Evolutionary conservation across 2,888 invertebrate species (phyloP).

Genomic region (Portevinia maculata): DNA sequence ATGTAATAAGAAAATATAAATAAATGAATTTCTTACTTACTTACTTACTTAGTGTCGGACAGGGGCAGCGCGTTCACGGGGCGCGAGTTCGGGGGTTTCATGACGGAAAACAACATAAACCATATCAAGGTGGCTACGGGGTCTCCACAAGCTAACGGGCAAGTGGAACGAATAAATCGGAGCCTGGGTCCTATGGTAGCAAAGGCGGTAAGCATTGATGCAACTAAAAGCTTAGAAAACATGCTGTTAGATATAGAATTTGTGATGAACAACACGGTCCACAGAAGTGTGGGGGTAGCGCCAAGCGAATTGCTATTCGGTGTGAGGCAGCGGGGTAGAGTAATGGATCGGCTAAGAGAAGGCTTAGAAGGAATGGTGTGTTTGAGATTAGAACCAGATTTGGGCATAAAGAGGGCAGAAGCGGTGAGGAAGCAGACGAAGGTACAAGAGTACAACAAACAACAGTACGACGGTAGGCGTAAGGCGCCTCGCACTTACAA

Average conservation of each 20-base stretch:
- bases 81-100: not conserved
- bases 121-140: not conserved
- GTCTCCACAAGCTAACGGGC: not conserved
- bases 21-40: no score
- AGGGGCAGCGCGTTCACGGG: not conserved
- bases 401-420: not conserved
- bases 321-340: slow-evolving; percentile 3
- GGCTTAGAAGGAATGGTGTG: not conserved
- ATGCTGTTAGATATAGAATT: not conserved
- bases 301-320: not conserved
- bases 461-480: not conserved
- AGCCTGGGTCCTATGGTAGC: slow-evolving; percentile 9
- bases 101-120: not conserved
- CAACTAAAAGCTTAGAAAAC: not conserved
- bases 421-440: not conserved
- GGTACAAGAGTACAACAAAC: not conserved
- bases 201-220: not conserved
- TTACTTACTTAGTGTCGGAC: not conserved
- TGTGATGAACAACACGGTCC: slow-evolving; percentile 7
- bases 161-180: slow-evolving; percentile 14
- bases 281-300: slow-evolving; percentile 11
- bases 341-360: not conserved
- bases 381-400: not conserved
- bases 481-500: no score
- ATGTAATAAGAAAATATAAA: no score